These are phyloP conservation scores for Paradoxurus hermaphroditus DNA, from an alignment of 2,113 vertebrate species.

Conservation along the genomic window DNA sequence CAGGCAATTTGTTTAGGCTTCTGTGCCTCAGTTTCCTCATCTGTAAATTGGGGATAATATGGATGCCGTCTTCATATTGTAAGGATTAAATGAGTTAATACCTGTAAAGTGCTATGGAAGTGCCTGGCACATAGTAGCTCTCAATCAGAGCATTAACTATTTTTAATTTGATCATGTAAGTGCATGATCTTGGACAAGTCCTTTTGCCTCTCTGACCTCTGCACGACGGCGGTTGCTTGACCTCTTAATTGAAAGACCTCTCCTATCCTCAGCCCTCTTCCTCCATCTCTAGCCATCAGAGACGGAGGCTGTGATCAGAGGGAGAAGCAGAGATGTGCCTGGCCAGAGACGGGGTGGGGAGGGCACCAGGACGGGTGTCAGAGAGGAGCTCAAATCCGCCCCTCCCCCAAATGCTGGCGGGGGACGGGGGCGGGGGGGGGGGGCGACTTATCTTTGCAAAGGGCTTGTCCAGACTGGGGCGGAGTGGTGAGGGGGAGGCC, in stretches of 20 bases:
- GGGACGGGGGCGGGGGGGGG: not conserved
- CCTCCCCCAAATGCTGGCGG: not conserved
- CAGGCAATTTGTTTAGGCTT: not conserved
- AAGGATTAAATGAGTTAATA: not conserved
- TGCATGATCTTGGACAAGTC: not conserved
- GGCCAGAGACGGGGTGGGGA: not conserved
- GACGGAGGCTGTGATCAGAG: not conserved
- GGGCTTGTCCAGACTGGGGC: not conserved
- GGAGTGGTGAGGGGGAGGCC: not conserved
- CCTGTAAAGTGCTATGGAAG: not conserved
- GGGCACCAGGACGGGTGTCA: not conserved
- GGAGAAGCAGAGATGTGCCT: not conserved
- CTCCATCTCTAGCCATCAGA: not conserved
- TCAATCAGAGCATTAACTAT: not conserved
- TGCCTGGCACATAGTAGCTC: not conserved
- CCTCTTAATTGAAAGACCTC: not conserved
- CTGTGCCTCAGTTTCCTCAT: constrained; percentile 41
- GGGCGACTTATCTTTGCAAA: not conserved
- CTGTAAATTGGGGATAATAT: not conserved
- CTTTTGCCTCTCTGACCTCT: not conserved
- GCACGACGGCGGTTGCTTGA: not conserved
- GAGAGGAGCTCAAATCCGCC: not conserved
- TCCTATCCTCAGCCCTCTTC: not conserved
- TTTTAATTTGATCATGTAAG: not conserved
- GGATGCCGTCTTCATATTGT: not conserved